phyloP scores from a whole-genome alignment of 2,888 invertebrate genomes.

The Linnaemya tessellans region DNA sequence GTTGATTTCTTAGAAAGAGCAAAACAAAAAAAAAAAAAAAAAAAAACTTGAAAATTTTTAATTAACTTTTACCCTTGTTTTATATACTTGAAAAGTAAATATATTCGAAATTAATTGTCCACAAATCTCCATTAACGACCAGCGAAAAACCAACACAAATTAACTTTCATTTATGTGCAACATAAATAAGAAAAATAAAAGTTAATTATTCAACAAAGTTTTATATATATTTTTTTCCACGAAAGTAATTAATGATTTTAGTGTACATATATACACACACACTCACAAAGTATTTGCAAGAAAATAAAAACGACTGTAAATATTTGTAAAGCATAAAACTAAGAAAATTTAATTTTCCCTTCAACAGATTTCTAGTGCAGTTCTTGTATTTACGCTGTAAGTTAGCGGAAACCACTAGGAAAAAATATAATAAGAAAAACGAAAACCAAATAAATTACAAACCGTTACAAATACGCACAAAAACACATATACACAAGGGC shows the following conservation, averaged over 20 bases:
- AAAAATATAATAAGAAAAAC: not conserved
- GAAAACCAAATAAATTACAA: too few relatives aligned
- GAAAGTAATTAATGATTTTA: conserved; percentile 28
- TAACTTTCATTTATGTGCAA: conserved; percentile 22
- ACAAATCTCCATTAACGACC: conserved; percentile 5
- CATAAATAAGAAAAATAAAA: conserved; percentile 6
- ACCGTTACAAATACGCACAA: not conserved
- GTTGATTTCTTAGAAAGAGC: not conserved
- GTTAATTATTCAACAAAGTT: conserved; percentile 42
- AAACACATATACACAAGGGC: not conserved
- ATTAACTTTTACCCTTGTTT: not conserved
- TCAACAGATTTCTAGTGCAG: conserved; percentile 3
- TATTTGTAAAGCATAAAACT: conserved; percentile 26
- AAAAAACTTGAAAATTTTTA: not conserved
- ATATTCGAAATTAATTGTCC: conserved; percentile 20
- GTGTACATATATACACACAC: not conserved
- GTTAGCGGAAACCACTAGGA: not conserved
- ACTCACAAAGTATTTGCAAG: not conserved
- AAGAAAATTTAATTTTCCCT: conserved; percentile 15
- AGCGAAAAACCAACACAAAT: conserved; percentile 1
- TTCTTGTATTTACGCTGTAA: not conserved
- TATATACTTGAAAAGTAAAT: conserved; percentile 4
- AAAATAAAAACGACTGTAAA: not conserved
- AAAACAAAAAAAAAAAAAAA: not conserved
- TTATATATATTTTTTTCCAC: not conserved